Evolutionary conservation across 2,113 vertebrate species (phyloP).

Genomic region (Cheirogaleus medius): DNA sequence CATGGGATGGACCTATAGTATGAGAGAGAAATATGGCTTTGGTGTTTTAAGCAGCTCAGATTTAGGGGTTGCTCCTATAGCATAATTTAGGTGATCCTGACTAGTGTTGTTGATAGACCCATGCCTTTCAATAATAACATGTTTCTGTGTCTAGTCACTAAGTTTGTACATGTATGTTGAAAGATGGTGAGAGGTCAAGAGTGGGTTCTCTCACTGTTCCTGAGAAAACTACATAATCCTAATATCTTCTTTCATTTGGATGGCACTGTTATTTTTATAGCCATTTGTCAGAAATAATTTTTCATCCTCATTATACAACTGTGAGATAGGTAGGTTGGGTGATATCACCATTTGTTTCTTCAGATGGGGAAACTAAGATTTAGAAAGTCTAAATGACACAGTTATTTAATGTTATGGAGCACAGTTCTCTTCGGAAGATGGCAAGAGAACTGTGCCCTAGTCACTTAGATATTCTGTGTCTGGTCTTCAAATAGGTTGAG

Average conservation of each 20-base stretch:
- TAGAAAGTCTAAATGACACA: not conserved
- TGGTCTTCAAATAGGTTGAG: constrained; percentile 10
- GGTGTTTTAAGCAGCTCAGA: not conserved
- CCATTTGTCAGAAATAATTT: not conserved
- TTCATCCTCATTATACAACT: not conserved
- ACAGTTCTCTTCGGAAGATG: not conserved
- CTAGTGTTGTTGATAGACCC: not conserved
- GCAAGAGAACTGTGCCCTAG: not conserved
- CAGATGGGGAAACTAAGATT: not conserved
- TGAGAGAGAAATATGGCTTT: not conserved
- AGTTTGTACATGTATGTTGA: not conserved
- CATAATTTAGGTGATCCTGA: not conserved
- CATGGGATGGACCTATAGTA: not conserved
- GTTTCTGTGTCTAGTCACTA: not conserved
- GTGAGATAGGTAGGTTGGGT: not conserved
- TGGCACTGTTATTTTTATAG: not conserved
- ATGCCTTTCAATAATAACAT: not conserved
- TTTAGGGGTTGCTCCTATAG: not conserved
- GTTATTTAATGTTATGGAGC: no score
- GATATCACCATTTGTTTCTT: not conserved
- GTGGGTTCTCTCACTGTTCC: not conserved
- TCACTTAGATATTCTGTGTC: not conserved
- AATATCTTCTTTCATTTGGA: not conserved
- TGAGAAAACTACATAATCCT: not conserved
- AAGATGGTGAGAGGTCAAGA: not conserved